These are phyloP conservation scores for Cataglyphis albicans DNA, from an alignment of 2,888 invertebrate genomes.

Conservation along the genomic window DNA sequence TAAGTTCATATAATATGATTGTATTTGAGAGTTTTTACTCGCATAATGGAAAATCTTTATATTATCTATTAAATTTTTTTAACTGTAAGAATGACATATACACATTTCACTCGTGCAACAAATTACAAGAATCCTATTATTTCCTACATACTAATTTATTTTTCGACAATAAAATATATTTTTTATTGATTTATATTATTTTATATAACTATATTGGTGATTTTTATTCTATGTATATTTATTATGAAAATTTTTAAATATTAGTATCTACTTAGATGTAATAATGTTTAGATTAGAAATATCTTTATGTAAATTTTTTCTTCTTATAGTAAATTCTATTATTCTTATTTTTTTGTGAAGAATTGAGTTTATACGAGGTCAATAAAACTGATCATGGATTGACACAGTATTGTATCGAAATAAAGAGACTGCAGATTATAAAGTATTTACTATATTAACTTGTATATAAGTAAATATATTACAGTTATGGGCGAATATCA, in stretches of 20 bases:
- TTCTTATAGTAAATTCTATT: not conserved
- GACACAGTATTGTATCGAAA: constrained; percentile 81
- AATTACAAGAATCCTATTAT: not conserved
- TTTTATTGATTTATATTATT: constrained; percentile 23
- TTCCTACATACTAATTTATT: constrained; percentile 19
- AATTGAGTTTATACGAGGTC: constrained; percentile 25
- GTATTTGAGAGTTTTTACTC: constrained; percentile 8
- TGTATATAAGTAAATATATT: constrained; percentile 83
- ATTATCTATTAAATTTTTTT: constrained; percentile 4
- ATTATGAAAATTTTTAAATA: constrained; percentile 15
- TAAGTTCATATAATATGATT: not conserved
- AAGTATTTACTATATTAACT: constrained; percentile 79
- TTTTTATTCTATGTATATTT: constrained; percentile 18
- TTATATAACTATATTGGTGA: constrained; percentile 4
- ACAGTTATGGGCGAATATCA: constrained; percentile 79
- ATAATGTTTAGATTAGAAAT: constrained; percentile 8
- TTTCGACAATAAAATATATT: constrained; percentile 8
- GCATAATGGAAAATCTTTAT: not conserved
- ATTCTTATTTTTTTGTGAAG: not conserved
- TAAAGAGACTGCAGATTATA: constrained; percentile 81
- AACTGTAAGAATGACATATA: constrained; percentile 25
- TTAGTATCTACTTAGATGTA: not conserved
- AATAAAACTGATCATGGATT: constrained; percentile 45
- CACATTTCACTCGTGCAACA: not conserved
- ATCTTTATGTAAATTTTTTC: constrained; percentile 26